These are phyloP conservation scores for Parasteatoda tepidariorum DNA, from an alignment of 1,140 invertebrate genomes.

Conservation along the genomic window DNA sequence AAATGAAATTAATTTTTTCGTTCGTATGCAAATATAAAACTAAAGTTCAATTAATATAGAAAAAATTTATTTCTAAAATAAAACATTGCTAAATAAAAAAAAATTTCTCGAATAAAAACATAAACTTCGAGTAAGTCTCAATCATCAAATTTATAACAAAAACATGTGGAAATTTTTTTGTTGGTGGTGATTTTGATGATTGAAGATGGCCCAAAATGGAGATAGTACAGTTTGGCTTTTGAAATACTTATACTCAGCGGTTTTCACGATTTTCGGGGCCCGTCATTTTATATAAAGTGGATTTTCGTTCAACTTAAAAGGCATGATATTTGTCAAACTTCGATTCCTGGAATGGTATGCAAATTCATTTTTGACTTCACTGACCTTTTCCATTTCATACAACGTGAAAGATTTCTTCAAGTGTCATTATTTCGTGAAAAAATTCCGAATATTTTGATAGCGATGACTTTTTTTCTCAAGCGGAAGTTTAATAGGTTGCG, in stretches of 20 bases:
- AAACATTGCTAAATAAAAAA: background rate
- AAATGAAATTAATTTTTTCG: no score
- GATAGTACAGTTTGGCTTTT: background rate
- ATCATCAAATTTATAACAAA: background rate
- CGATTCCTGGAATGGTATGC: constrained; percentile 50
- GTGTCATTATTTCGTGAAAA: no score
- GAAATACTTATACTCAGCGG: background rate
- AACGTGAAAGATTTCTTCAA: no score
- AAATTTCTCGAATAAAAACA: background rate
- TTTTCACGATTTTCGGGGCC: constrained; percentile 14
- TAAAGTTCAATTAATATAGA: background rate
- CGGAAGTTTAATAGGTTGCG: no score
- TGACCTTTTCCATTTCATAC: constrained; percentile 46
- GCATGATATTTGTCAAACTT: constrained; percentile 49
- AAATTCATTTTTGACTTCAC: constrained; percentile 53
- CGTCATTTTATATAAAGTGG: constrained; percentile 50
- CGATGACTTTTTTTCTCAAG: no score
- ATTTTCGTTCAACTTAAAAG: constrained; percentile 23
- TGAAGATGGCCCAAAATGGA: background rate
- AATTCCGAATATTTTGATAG: no score
- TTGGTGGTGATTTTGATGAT: background rate
- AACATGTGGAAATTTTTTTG: background rate
- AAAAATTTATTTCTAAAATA: background rate
- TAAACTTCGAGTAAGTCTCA: background rate
- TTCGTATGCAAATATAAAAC: background rate